These are phyloP conservation scores for Eugnorisma glareosa DNA, from an alignment of 2,888 invertebrate genomes.

Conservation along the genomic window DNA sequence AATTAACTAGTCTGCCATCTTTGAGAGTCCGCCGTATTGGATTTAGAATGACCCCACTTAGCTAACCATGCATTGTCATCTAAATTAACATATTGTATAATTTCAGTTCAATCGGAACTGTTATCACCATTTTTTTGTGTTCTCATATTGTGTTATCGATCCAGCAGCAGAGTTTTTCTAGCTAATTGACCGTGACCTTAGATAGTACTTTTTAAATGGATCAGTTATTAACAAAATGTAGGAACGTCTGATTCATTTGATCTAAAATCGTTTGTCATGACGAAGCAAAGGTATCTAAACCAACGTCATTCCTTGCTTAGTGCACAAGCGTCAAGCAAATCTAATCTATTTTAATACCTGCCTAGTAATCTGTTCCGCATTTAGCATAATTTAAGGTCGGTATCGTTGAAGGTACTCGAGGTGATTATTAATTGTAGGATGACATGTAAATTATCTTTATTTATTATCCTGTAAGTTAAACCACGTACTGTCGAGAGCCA, in stretches of 20 bases:
- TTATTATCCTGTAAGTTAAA: conserved; percentile 26
- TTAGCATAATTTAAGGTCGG: conserved; percentile 61
- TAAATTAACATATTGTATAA: neutral
- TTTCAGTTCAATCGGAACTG: no score
- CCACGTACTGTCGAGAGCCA: conserved; percentile 17
- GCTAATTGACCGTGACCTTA: neutral
- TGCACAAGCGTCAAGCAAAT: conserved; percentile 39
- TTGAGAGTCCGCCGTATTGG: neutral
- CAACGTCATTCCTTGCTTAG: conserved; percentile 15
- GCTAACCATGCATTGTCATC: no score
- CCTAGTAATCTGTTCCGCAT: conserved; percentile 54
- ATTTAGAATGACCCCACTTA: neutral
- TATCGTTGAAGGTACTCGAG: conserved; percentile 50
- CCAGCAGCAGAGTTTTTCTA: neutral
- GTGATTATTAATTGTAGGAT: conserved; percentile 53
- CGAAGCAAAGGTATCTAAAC: conserved; percentile 1
- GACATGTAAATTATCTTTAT: conserved; percentile 34
- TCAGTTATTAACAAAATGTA: neutral
- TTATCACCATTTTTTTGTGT: no score
- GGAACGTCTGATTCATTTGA: neutral
- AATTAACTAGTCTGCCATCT: no score
- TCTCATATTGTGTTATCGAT: neutral
- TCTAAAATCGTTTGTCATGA: conserved; percentile 5
- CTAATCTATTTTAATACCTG: conserved; percentile 56
- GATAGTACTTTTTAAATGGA: neutral